Base-by-base conservation (phyloP, 1,140 invertebrate species). In the Lanistes nyassanus region DNA sequence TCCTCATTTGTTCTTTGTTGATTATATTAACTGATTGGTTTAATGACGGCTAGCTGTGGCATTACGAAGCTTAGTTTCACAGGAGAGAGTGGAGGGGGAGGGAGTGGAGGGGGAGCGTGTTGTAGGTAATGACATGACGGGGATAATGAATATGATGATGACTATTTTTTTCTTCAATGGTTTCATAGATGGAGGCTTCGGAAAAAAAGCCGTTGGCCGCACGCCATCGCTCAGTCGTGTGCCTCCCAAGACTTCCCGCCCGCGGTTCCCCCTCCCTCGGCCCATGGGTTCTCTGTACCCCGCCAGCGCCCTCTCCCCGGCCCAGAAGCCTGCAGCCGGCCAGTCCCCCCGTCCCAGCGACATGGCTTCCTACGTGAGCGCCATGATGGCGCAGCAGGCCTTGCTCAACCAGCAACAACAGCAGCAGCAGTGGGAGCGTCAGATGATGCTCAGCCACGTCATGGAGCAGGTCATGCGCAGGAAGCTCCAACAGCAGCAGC, bases 381-480 rank as follows among this genome's bases (percentile, higher is more conserved):
- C 68, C 68, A 56, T 70, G 68, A 55, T 70, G n/a, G 68, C 68
- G 9, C 68, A 70, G 68, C 68, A 56, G 34, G 36, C 19, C 13
- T 36, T 66, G 65, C 34, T 36, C 36, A 55, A 70, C 47, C 68
- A 70, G 68, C 66, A 68, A 31, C 66, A 68, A 29, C 5, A 68
- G 42, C 26, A 3, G 4, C 26, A 55, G 51, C 68, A 70, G 51
- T 47, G 56, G 21, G 68, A 70, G 47, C 42, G 42, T 13, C 42
- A 47, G 42, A 47, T 47, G 42, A 31, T 70, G 29, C 34, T 55
- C 11, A 42, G 68, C n/a, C 56, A 70, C 68, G 47, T 70, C 29
- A 55, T 55, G 36, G 68, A 51, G 47, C 34, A 56, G 47, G 34
- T 55, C 1, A 55, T 55, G 29, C 68, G 56, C 47, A 42, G 37